Conservation (phyloP, 2,888 invertebrate species). For the Lycophotia porphyrea region DNA sequence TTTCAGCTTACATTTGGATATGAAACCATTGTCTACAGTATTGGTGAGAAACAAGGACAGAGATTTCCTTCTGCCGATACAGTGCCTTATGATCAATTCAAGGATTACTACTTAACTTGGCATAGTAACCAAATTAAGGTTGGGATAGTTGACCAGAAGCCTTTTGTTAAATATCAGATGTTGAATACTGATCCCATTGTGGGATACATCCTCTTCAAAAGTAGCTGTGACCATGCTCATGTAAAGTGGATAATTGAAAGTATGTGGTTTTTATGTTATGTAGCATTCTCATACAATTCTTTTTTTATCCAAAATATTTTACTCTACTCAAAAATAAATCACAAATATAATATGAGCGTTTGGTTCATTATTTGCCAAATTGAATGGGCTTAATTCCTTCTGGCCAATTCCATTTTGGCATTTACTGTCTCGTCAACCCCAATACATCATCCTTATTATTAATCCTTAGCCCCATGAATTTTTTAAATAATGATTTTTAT, state of each 20-base stretch:
- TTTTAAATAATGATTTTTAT: no score
- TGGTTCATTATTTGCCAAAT: no score
- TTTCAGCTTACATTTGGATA: conserved; percentile 57
- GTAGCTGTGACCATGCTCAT: conserved; percentile 14
- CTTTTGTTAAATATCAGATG: conserved; percentile 47
- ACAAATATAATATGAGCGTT: no score
- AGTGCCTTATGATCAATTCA: conserved; percentile 29
- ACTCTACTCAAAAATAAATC: background rate
- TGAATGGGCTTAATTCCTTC: no score
- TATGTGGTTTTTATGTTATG: background rate
- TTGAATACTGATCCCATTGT: conserved; percentile 47
- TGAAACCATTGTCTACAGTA: conserved; percentile 39
- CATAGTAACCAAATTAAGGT: conserved; percentile 58
- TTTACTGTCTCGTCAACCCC: no score
- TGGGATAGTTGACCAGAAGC: conserved; percentile 35
- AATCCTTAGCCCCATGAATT: no score
- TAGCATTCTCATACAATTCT: background rate
- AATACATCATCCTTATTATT: no score
- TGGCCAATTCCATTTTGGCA: no score
- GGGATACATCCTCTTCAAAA: conserved; percentile 70
- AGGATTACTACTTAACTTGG: conserved; percentile 70
- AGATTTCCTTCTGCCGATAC: conserved; percentile 20
- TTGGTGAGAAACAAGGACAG: conserved; percentile 4
- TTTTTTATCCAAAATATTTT: background rate
- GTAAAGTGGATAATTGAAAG: conserved; percentile 68